Evolutionary conservation across 1,140 invertebrate genomes (phyloP), one percentile per base, ranked within the genome.

Genomic region (Bombus impatiens): DNA sequence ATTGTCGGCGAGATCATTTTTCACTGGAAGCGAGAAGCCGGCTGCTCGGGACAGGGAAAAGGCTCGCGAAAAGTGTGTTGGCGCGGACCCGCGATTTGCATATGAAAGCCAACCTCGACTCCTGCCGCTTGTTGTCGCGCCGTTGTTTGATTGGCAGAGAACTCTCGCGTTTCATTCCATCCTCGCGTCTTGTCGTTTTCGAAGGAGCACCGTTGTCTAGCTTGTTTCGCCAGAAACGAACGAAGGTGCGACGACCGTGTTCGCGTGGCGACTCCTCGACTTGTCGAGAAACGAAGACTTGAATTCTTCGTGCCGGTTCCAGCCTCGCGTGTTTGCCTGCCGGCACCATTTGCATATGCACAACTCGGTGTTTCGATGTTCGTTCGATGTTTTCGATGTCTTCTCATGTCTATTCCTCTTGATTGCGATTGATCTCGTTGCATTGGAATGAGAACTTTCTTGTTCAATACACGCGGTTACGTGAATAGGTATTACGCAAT

Each of bases 1-100:
- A 89, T 89, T 83, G 88, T 89, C 87, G 86, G 40, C 74, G 84
- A 79, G 88, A 89, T 89, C 84, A 89, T 89, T 89, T 89, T 89
- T 89, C 87, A 89, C 44, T 68, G 44, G 70, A 71, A 82, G 76
- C 88, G 83, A 86, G 57, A 86, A 74, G 71, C 59, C 76, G 80
- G 71, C 59, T 82, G 80, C 59, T 70, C 76, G 85, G 57, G 80
- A 71, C 82, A 57, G 70, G 75, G 88, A 68, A 80, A 81, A 71
- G 88, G 68, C 79, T 70, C 75, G 84, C 83, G 88, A 70, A 81
- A 82, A 87, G 79, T 68, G 76, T 74, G 84, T 65, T 37, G 40
- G 72, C 72, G 59, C 72, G 75, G 62, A 70, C 65, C 47, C 70
- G 6, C 84, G 78, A 89, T 89, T 89, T 89, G 88, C 88, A 89